A percentile compares a stretch with the other conserved stretches of the same genome.
Conservation (phyloP, 1,140 invertebrate genomes). For the Berghia stephanieae region DNA sequence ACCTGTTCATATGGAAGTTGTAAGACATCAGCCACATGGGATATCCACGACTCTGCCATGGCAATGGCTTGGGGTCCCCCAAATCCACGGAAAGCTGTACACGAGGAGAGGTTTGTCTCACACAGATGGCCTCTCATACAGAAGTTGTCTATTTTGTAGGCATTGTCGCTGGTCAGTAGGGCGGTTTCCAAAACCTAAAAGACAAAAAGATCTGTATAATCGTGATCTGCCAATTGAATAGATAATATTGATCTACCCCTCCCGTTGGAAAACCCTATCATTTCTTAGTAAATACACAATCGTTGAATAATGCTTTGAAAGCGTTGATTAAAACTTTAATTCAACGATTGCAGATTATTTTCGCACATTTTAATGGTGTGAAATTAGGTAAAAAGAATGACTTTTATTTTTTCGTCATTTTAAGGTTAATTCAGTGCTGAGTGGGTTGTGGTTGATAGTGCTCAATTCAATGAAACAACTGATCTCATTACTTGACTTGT, state of each 20-base stretch:
- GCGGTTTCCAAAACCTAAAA: slow-evolving; percentile 47
- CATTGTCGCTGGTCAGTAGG: slow-evolving; percentile 45
- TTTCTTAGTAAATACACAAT: no score
- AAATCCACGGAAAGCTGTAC: slow-evolving; percentile 65
- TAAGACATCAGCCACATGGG: slow-evolving; percentile 49
- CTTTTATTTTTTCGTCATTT: no score
- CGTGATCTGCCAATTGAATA: background rate
- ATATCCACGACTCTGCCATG: slow-evolving; percentile 54
- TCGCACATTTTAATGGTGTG: no score
- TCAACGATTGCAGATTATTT: no score
- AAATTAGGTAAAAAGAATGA: background rate
- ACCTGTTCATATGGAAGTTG: slow-evolving; percentile 41
- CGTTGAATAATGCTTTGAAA: no score
- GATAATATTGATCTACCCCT: background rate
- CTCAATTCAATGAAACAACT: no score
- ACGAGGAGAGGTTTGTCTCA: slow-evolving; percentile 63
- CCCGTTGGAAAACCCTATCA: no score
- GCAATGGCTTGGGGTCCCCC: slow-evolving; percentile 62
- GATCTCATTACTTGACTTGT: no score
- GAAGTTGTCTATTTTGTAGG: slow-evolving; percentile 58
- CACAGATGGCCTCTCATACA: slow-evolving; percentile 48
- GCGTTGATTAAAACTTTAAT: no score
- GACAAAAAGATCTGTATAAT: slow-evolving; percentile 34
- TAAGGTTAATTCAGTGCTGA: no score
- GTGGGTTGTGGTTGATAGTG: no score